Conservation (phyloP, 1,140 invertebrate genomes). For the Hypsibius dujardini region DNA sequence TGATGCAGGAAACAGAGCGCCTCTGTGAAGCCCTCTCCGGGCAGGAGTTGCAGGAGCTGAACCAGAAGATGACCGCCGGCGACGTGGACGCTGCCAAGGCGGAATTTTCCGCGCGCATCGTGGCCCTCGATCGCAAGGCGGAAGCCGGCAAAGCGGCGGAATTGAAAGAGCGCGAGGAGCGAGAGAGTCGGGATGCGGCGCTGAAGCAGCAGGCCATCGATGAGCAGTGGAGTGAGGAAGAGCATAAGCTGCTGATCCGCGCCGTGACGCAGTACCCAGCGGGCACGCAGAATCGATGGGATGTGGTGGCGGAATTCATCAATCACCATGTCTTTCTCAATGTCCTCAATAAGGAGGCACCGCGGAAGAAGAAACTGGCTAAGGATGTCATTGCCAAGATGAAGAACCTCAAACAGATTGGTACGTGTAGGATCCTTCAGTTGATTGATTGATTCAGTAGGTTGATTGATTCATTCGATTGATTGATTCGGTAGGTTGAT, state of each 20-base stretch:
- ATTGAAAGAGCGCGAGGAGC: conserved; percentile 22
- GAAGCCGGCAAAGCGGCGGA: conserved; percentile 28
- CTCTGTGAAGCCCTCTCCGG: conserved; percentile 5
- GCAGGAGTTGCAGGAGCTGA: conserved; percentile 45
- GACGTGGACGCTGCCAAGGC: conserved; percentile 35
- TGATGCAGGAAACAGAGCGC: conserved; percentile 10
- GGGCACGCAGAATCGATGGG: conserved; percentile 72
- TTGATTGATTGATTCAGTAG: too few species aligned
- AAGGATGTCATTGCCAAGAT: conserved; percentile 28
- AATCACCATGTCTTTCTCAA: conserved; percentile 35
- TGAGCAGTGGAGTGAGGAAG: conserved; percentile 53
- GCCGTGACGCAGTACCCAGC: conserved; percentile 89
- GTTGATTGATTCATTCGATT: too few species aligned
- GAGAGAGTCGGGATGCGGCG: conserved; percentile 19
- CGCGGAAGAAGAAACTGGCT: conserved; percentile 49
- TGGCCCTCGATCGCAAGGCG: conserved; percentile 11
- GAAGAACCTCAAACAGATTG: conserved; percentile 76
- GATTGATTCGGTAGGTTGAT: background rate
- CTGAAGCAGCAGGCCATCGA: conserved; percentile 19
- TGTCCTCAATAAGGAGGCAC: conserved; percentile 78
- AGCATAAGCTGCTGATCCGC: conserved; percentile 75
- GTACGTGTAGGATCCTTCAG: conserved; percentile 39
- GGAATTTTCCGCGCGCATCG: conserved; percentile 35
- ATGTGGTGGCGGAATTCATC: conserved; percentile 36
- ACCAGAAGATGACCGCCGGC: conserved; percentile 55